phyloP scores from a whole-genome alignment of 2,797 vertebrate genomes.

The Thamnophis elegans region DNA sequence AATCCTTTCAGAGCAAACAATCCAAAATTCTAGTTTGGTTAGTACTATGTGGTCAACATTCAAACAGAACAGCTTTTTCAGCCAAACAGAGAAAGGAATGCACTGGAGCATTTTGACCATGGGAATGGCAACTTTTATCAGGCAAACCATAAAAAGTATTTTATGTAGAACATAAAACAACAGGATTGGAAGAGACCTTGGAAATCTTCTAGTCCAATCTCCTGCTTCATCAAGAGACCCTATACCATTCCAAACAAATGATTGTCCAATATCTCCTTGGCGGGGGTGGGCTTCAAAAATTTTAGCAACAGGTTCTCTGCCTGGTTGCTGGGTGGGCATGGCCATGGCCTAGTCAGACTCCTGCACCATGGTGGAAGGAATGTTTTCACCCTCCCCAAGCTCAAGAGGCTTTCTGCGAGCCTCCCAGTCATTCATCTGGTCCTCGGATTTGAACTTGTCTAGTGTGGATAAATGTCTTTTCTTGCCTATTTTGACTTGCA shows the following conservation, averaged over 20 bases:
- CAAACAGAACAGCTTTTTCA: constrained; percentile 26
- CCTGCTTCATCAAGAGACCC: not conserved
- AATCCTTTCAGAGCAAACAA: not conserved
- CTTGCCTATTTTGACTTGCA: too few relatives aligned
- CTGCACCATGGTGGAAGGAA: too few relatives aligned
- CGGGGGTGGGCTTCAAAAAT: too few relatives aligned
- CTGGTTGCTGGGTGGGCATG: too few relatives aligned
- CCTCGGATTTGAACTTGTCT: too few relatives aligned
- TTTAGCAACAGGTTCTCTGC: too few relatives aligned
- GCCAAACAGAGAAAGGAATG: constrained; percentile 38
- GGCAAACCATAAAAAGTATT: not conserved
- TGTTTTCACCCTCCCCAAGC: too few relatives aligned
- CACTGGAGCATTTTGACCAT: not conserved
- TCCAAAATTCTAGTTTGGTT: constrained; percentile 38
- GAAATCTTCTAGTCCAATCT: not conserved
- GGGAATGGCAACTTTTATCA: constrained; percentile 14
- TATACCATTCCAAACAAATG: not conserved
- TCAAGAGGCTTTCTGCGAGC: too few relatives aligned
- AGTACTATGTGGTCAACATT: constrained; percentile 28
- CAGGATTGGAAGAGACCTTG: not conserved
- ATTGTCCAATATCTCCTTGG: not conserved
- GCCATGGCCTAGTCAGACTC: too few relatives aligned
- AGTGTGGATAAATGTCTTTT: too few relatives aligned
- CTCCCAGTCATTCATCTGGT: too few relatives aligned
- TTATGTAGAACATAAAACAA: not conserved